Evolutionary conservation across 2,113 vertebrate genomes (phyloP).

Genomic region (Lophius piscatorius): DNA sequence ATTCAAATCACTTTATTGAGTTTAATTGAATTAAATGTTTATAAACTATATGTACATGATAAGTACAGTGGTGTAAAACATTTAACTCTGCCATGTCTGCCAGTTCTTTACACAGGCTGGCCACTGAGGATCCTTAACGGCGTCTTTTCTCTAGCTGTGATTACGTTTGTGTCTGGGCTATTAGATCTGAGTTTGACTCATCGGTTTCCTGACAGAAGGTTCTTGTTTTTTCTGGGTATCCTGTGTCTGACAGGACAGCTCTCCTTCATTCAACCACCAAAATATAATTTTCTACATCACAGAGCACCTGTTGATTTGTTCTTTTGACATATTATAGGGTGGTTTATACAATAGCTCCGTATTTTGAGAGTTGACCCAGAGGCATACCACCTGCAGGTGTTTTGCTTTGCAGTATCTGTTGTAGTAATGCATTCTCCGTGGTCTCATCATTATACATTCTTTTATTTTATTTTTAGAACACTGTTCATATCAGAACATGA

Average conservation of each 20-base stretch:
- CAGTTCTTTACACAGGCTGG: conserved; percentile 8
- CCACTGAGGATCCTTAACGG: conserved; percentile 24
- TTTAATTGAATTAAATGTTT: no score
- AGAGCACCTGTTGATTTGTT: conserved; percentile 26
- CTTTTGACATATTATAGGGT: conserved; percentile 27
- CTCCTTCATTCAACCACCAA: conserved; percentile 38
- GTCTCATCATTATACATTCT: no score
- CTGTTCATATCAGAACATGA: no score
- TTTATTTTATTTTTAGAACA: no score
- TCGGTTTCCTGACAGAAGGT: conserved; percentile 48
- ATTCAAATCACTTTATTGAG: no score
- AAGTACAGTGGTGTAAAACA: no score
- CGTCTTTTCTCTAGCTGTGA: conserved; percentile 39
- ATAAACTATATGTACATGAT: no score
- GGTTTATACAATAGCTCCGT: no score
- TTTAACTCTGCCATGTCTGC: no score
- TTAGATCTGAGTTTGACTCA: conserved; percentile 56
- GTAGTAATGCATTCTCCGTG: no score
- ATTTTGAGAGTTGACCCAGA: not conserved
- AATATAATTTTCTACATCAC: conserved; percentile 51
- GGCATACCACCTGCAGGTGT: not conserved
- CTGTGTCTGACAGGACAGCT: conserved; percentile 48
- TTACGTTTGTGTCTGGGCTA: conserved; percentile 54
- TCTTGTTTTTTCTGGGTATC: conserved; percentile 39
- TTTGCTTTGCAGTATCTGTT: not conserved